Evolutionary conservation across 2,888 invertebrate genomes (phyloP), one percentile per base, ranked within the genome.

Genomic region (Spodoptera picta): DNA sequence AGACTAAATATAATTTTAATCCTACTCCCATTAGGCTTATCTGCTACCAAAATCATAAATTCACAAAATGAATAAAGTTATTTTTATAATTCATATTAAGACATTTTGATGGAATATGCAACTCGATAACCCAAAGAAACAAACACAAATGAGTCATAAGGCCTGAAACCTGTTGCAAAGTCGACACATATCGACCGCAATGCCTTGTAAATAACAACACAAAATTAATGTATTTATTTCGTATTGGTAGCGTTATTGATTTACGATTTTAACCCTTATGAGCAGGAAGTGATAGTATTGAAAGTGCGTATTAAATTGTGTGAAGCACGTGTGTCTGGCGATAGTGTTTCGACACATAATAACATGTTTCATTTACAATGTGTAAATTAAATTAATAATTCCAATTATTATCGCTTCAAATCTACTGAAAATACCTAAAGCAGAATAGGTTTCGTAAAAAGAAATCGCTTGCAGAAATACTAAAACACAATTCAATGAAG

Each of bases 251-350:
- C 14, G 24, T 42, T 48, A 24, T 56, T 56, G 6, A 19, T 56
- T 50, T 46, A 42, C 36, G 31, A 49, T 58, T 53, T 72, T 54
- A 65, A 3, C 4, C 36, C 12, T 31, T 36, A n/a, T 44, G n/a
- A 5, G 10, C 69, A 56, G 70, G 55, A 74, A 47, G 42, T 50
- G 58, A 63, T 49, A 74, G 53, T 41, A 36, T 12, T 19, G 14
- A 36, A 47, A 50, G 48, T 52, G 36, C 10, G 6, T 6, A 36
- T 36, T 6, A 36, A 7, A 51, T 27, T 42, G 7, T 42, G 41
- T 55, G 0, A n/a, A 53, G 44, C 75, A 78, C 78, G 75, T 75
- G 75, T 75, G 45, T 42, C 49, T 48, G 24, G 56, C 60, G 66
- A 73, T 73, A 75, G 62, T 36, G 49, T 48, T 42, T 2, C 63